Percentiles rank a stretch among this genome's conserved stretches.
Conservation (phyloP, 2,888 invertebrate species). For the Leptinotarsa peninsularis region DNA sequence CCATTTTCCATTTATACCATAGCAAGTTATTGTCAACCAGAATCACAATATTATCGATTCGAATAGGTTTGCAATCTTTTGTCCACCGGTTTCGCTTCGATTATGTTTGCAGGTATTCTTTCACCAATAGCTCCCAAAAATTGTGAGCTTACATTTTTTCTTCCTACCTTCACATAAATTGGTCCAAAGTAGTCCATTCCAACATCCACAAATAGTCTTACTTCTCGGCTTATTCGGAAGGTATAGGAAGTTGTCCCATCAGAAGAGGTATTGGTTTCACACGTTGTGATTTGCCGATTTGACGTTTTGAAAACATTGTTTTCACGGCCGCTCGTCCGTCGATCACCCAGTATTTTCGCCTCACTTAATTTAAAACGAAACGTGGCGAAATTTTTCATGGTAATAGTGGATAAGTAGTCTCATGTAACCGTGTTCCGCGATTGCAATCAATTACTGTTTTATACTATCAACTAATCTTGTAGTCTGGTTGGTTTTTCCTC, state of each 20-base stretch:
- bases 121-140: constrained; percentile 15
- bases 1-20: constrained; percentile 20
- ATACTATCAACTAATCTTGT: neutral
- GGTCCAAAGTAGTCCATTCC: constrained; percentile 9
- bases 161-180: neutral
- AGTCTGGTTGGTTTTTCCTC: neutral
- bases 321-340: constrained; percentile 8
- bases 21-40: constrained; percentile 26
- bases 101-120: constrained; percentile 53
- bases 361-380: neutral
- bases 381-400: constrained; percentile 5
- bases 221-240: neutral
- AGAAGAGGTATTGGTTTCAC: constrained; percentile 13
- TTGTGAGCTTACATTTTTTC: neutral
- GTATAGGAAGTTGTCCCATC: constrained; percentile 10
- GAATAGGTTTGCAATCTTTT: constrained; percentile 2
- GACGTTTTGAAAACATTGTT: neutral
- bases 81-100: constrained; percentile 64
- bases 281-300: neutral
- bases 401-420: constrained; percentile 13
- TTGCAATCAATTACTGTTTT: neutral
- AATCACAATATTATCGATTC: constrained; percentile 21
- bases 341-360: constrained; percentile 10
- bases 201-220: constrained; percentile 13
- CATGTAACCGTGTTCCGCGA: neutral